These are phyloP conservation scores for Eubasilissa regina DNA, from an alignment of 1,140 invertebrate genomes.

Conservation along the genomic window DNA sequence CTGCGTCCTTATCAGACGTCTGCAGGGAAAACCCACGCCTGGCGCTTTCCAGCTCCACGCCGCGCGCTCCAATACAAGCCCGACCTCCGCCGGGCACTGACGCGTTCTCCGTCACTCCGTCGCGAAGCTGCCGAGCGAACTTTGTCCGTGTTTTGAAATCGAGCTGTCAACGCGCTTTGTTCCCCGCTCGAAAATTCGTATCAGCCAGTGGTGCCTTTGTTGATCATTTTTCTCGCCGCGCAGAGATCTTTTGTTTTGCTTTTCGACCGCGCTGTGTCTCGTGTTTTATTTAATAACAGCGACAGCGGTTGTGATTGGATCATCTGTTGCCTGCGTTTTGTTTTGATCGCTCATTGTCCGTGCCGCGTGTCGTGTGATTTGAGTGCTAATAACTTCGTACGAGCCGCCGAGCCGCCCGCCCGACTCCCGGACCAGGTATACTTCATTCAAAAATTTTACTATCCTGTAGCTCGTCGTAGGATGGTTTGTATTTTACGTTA, in stretches of 20 bases:
- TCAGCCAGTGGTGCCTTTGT: background rate
- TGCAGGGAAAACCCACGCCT: constrained; percentile 26
- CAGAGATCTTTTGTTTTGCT: constrained; percentile 4
- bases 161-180: constrained; percentile 30
- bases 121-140: background rate
- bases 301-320: background rate
- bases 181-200: background rate
- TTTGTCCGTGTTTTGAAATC: constrained; percentile 16
- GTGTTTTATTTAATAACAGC: constrained; percentile 2
- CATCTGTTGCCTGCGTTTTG: constrained; percentile 11
- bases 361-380: constrained; percentile 12
- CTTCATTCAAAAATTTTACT: too few relatives aligned
- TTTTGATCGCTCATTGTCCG: constrained; percentile 22
- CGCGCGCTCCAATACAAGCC: constrained; percentile 2
- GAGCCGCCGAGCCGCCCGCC: too few relatives aligned
- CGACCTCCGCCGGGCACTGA: constrained; percentile 3
- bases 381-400: background rate
- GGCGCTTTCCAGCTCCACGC: constrained; percentile 21
- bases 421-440: too few relatives aligned
- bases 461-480: too few relatives aligned
- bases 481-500: too few relatives aligned
- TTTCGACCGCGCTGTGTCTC: background rate
- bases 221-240: background rate
- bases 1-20: constrained; percentile 32
- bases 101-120: background rate